Conservation (phyloP, 1,140 invertebrate genomes). For the Bombus sylvicola region DNA sequence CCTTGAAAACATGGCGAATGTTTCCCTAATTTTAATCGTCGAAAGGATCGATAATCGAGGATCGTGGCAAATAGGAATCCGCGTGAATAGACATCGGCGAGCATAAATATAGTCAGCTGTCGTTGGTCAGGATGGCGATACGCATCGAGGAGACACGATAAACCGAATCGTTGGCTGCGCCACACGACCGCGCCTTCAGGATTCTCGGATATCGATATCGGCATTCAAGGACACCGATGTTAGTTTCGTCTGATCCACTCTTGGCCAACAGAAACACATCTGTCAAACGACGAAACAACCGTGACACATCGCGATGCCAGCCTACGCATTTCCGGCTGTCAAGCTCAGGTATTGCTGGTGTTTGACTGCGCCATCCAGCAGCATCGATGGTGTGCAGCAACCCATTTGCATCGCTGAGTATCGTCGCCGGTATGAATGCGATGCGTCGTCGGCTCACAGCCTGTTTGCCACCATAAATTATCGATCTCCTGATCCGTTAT, state of each 20-base stretch:
- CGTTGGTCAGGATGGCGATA: background rate
- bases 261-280: background rate
- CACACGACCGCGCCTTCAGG: background rate
- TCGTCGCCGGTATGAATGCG: conserved; percentile 50
- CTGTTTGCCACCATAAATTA: conserved; percentile 57
- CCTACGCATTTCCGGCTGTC: conserved; percentile 50
- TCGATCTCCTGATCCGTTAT: conserved; percentile 50
- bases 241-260: conserved; percentile 7
- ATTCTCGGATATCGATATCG: background rate
- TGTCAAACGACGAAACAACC: conserved; percentile 33
- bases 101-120: background rate
- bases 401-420: conserved; percentile 62
- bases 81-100: background rate
- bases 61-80: background rate
- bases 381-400: conserved; percentile 36
- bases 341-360: conserved; percentile 29
- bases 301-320: conserved; percentile 9
- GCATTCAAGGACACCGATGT: background rate
- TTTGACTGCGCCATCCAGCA: conserved; percentile 40
- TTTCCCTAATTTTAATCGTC: background rate
- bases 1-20: too few species aligned
- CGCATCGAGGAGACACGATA: background rate
- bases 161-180: background rate
- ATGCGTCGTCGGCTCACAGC: conserved; percentile 46
- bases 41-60: background rate